Percentiles rank a stretch among this genome's conserved stretches.
phyloP scores from a whole-genome alignment of 2,113 vertebrate genomes.

The Bathybates hornii region DNA sequence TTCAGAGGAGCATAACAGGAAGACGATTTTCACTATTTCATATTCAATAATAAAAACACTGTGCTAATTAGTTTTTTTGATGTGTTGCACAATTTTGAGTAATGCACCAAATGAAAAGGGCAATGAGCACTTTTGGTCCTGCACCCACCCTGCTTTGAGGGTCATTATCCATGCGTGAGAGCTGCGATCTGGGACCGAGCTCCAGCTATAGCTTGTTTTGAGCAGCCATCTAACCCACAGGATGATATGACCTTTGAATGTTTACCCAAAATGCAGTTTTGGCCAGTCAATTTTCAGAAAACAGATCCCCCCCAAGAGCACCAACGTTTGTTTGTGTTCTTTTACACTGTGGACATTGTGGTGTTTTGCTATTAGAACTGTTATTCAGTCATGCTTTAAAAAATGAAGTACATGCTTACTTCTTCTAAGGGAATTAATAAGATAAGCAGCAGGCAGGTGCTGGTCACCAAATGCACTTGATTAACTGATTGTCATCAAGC shows the following conservation, averaged over 20 bases:
- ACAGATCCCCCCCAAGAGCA: background rate
- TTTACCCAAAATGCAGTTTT: background rate
- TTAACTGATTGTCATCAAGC: background rate
- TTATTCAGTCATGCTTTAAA: background rate
- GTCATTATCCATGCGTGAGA: background rate
- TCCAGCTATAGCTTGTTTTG: background rate
- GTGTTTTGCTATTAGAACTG: background rate
- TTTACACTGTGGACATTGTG: fast-evolving
- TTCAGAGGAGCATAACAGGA: background rate
- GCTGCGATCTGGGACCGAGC: background rate
- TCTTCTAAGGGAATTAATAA: background rate
- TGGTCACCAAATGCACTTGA: fast-evolving
- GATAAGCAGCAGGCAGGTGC: background rate
- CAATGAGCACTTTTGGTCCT: background rate
- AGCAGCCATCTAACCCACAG: background rate
- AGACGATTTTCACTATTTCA: background rate
- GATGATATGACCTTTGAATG: background rate
- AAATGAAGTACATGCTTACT: background rate
- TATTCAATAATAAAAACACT: fast-evolving
- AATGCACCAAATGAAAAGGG: background rate
- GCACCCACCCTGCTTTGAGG: background rate
- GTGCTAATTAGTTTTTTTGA: too few species aligned
- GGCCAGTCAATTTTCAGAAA: background rate
- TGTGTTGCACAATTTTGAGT: background rate
- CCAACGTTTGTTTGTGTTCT: background rate